Percentiles rank a stretch among this genome's conserved stretches.
These are phyloP conservation scores for Lucilia sericata DNA, from an alignment of 1,140 invertebrate genomes.

Conservation along the genomic window DNA sequence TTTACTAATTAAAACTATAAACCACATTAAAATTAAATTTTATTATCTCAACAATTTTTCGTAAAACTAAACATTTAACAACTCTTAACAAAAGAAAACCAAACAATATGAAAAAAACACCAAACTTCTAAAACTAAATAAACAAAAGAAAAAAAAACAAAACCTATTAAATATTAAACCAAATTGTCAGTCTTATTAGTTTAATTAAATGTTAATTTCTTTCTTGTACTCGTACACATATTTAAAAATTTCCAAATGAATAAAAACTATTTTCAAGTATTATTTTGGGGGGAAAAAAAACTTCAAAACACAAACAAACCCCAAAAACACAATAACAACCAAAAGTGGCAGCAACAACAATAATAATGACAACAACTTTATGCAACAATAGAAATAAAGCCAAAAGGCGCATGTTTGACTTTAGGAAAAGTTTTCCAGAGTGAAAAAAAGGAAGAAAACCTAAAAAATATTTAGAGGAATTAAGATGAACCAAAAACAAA, in stretches of 20 bases:
- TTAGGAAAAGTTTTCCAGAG: not conserved
- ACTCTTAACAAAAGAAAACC: too few relatives aligned
- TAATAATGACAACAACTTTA: not conserved
- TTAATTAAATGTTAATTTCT: slow-evolving; percentile 6
- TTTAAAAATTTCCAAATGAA: not conserved
- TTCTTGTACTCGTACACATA: not conserved
- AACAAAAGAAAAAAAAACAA: not conserved
- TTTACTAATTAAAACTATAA: too few relatives aligned
- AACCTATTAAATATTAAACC: slow-evolving; percentile 2
- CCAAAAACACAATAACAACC: slow-evolving; percentile 7
- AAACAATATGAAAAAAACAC: too few relatives aligned
- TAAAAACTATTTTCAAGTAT: slow-evolving; percentile 20
- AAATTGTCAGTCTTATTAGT: not conserved
- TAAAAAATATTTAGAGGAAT: not conserved
- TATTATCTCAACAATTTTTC: too few relatives aligned
- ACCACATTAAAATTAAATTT: too few relatives aligned
- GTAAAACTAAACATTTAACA: too few relatives aligned
- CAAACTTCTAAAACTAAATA: too few relatives aligned
- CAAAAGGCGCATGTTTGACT: slow-evolving; percentile 14
- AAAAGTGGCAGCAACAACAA: not conserved
- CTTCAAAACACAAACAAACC: not conserved
- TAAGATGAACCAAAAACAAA: not conserved
- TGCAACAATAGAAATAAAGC: not conserved
- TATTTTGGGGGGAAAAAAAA: not conserved
- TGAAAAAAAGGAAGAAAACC: not conserved